Conservation (phyloP, 2,888 invertebrate genomes). For the Coelinius sp. region DNA sequence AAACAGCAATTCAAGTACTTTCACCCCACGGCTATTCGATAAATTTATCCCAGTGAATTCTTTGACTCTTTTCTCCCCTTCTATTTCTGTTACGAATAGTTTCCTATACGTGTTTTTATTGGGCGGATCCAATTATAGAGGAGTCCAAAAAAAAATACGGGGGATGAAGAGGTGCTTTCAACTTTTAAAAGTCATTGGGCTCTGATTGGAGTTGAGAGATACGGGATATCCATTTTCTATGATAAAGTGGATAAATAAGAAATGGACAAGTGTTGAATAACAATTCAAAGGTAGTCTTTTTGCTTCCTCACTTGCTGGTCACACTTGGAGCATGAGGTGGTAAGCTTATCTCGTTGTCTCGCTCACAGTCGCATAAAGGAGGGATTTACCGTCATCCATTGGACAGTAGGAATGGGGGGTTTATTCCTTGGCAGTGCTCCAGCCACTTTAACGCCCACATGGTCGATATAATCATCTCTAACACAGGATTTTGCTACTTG, state of each 20-base stretch:
- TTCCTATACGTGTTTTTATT: constrained; percentile 14
- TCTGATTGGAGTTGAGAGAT: neutral
- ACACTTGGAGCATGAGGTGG: constrained; percentile 21
- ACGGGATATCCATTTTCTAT: neutral
- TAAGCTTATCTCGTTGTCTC: constrained; percentile 35
- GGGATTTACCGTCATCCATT: constrained; percentile 23
- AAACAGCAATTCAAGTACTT: constrained; percentile 20
- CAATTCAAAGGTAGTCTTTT: constrained; percentile 18
- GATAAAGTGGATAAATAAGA: neutral
- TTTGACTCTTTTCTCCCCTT: constrained; percentile 14
- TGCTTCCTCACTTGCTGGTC: constrained; percentile 38
- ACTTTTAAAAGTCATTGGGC: neutral
- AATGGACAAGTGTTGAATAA: neutral
- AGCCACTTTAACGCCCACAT: constrained; percentile 64
- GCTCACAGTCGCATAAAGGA: constrained; percentile 24
- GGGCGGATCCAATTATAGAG: constrained; percentile 20
- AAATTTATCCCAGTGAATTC: constrained; percentile 42
- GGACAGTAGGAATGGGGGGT: constrained; percentile 20
- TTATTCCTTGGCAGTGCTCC: constrained; percentile 60
- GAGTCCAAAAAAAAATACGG: neutral
- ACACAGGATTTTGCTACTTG: neutral
- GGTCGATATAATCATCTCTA: constrained; percentile 66
- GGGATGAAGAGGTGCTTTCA: neutral
- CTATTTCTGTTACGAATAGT: constrained; percentile 14
- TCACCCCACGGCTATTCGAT: constrained; percentile 37